These are phyloP conservation scores for Labrus mixtus DNA, from an alignment of 2,113 vertebrate species.

Conservation along the genomic window DNA sequence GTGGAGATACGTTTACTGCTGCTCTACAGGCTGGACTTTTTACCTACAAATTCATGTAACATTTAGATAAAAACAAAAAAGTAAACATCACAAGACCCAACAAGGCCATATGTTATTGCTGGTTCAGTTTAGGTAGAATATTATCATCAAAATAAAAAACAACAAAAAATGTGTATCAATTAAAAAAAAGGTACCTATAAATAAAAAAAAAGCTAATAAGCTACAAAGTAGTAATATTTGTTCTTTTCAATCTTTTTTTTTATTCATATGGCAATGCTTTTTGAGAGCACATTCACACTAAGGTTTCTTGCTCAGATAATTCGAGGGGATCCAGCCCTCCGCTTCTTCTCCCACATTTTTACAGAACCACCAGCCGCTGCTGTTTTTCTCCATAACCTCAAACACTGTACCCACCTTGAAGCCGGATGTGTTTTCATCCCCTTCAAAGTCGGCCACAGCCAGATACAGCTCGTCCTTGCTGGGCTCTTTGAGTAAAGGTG, in stretches of 20 bases:
- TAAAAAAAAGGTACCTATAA: constrained; percentile 79
- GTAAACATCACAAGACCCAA: constrained; percentile 65
- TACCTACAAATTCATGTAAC: constrained; percentile 30
- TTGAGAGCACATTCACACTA: constrained; percentile 75
- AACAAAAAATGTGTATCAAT: constrained; percentile 48
- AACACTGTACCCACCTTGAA: constrained; percentile 96
- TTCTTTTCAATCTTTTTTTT: constrained; percentile 32
- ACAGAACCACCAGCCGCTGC: constrained; percentile 98
- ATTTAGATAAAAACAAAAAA: constrained; percentile 41
- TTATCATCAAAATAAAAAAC: constrained; percentile 70
- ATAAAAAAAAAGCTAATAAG: constrained; percentile 73
- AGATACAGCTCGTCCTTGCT: constrained; percentile 91
- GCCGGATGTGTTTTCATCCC: constrained; percentile 91
- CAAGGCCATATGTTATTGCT: constrained; percentile 66
- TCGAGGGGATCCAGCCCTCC: constrained; percentile 99
- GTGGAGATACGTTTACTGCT: constrained; percentile 55
- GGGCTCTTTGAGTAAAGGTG: constrained; percentile 76
- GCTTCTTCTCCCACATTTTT: constrained; percentile 88
- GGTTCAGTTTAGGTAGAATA: constrained; percentile 64
- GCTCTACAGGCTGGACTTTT: constrained; percentile 35
- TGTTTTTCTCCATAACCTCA: constrained; percentile 93
- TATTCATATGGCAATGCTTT: constrained; percentile 1
- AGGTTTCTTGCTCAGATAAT: constrained; percentile 95
- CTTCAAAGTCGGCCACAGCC: constrained; percentile 95
- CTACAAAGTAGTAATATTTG: constrained; percentile 65